Conservation (phyloP, 2,888 invertebrate species). For the Acheta domesticus region DNA sequence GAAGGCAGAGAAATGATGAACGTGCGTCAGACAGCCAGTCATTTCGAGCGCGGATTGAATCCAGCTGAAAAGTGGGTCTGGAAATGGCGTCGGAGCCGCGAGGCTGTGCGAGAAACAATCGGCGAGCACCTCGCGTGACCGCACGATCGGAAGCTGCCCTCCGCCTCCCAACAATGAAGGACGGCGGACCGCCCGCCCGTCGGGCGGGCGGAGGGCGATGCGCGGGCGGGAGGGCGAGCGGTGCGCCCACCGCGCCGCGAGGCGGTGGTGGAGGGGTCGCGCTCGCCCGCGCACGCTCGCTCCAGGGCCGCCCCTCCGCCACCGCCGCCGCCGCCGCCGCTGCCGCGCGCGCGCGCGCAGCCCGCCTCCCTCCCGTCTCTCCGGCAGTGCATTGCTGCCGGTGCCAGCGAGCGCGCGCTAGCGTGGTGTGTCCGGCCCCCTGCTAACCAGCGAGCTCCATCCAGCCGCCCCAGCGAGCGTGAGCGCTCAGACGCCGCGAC, state of each 20-base stretch:
- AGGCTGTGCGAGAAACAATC: too few species aligned
- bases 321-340: background rate
- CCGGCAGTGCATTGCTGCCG: background rate
- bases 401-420: background rate
- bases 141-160: too few species aligned
- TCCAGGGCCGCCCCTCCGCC: background rate
- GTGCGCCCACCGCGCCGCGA: background rate
- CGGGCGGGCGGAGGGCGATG: background rate
- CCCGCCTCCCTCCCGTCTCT: background rate
- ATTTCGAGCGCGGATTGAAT: too few species aligned
- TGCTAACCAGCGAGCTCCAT: background rate
- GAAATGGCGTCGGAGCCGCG: too few species aligned
- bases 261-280: background rate
- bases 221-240: background rate
- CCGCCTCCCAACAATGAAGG: too few species aligned
- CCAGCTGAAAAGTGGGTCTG: too few species aligned
- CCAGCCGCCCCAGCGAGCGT: background rate
- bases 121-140: too few species aligned
- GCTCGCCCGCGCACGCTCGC: background rate
- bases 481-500: background rate
- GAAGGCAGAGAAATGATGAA: too few species aligned
- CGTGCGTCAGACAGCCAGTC: too few species aligned
- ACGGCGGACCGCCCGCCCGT: too few species aligned
- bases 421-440: background rate
- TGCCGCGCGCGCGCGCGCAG: background rate